Evolutionary conservation across 2,888 invertebrate species (phyloP), one percentile per base, ranked within the genome.

Genomic region (Halictus quadricinctus): DNA sequence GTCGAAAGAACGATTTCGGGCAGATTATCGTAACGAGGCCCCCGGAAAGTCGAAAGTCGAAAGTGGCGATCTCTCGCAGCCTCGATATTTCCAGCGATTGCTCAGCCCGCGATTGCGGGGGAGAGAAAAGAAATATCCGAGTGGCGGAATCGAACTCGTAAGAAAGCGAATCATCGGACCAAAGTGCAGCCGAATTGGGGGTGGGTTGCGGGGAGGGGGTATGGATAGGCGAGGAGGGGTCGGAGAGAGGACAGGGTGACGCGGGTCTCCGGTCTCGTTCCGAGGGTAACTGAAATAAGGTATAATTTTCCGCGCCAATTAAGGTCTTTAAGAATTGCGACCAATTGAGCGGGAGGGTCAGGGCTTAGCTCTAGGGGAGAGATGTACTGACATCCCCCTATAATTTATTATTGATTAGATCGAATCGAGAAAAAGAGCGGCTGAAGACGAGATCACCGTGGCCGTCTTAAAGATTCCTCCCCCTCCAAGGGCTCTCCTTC

Each of bases 301-400:
- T 94, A 94, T 94, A 94, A 94, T 94, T 94, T 94, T 94, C 93
- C 94, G 94, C 94, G 93, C 94, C 94, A 94, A 94, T 94, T 94
- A 94, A 94, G 94, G 94, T 94, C 94, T 94, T 94, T 94, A 94
- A 94, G 94, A 94, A 94, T 94, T 94, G 94, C 92, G 93, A 94
- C 94, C 94, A 94, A 94, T 94, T 93, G 94, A 94, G 94, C 94
- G 92, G 93, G 93, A 94, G 94, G 94, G 94, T 94, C 94, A 93
- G 93, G 90, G 92, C 91, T 93, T 92, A 92, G 93, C 92, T 91
- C 90, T 91, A 90, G 92, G 93, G 92, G 93, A 92, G 89, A 92
- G 91, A 93, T 92, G 93, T 92, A 92, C 91, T 81, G 88, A 85
- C 89, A 84, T 83, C 92, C 92, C 94, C 93, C 94, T 94, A 93